Evolutionary conservation across 2,113 vertebrate genomes (phyloP), one percentile per base, ranked within the genome.

Genomic region (Amblyornis subalaris): DNA sequence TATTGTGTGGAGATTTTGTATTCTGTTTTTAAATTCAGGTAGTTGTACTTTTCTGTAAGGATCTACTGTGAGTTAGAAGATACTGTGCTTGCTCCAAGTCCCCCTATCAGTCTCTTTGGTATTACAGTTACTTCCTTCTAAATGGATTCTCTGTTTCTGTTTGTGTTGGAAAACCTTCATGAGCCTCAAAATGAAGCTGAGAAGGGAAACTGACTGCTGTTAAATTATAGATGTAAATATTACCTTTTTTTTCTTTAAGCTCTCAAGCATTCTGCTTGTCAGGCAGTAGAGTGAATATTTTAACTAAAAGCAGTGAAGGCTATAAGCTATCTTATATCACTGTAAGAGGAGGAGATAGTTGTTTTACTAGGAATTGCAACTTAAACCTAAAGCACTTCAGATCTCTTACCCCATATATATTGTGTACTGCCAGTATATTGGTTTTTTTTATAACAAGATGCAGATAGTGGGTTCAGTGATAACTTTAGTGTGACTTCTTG

Each of bases 121-220:
- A 93, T 94, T 95, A 89, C 87, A 88, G 51, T 93, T 53, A 69
- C 48, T 94, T 87, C 21, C 48, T 86, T 93, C 77, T 31, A 42
- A 77, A 58, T 23, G 89, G 42, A 22, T 62, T 66, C 75, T 85
- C 70, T 90, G 25, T 74, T 82, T 91, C 36, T 81, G 16, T 87
- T 89, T 89, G 12, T 94, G 33, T 51, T 77, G 44, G 5, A 61
- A 90, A 71, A 85, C 17, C 29, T 69, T 47, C 10, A 3, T 45
- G 38, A 87, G 29, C 24, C 18, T 85, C 57, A 74, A 16, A 66
- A 74, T 36, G 26, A 85, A 93, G 44, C 36, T 66, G 72, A 66
- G 70, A 67, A 80, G 28, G 48, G 28, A 85, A 91, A 77, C 6
- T 19, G 42, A 55, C 31, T 73, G 17, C 22, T 83, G 4, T 77